Conservation (phyloP, 2,888 invertebrate species). For the Latheticus oryzae region DNA sequence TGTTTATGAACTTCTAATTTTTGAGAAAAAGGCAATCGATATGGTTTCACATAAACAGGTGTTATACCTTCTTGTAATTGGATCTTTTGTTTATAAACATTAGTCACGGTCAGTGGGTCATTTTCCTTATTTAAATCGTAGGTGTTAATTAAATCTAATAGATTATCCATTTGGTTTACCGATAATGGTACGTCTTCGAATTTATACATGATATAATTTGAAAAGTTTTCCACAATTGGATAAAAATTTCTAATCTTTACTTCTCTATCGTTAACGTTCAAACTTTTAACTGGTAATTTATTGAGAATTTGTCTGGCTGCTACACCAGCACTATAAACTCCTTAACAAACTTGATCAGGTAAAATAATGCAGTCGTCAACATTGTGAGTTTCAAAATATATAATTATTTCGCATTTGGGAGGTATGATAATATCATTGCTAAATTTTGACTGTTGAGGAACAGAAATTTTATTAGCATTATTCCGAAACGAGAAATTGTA, state of each 20-base stretch:
- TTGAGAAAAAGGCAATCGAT: constrained; percentile 47
- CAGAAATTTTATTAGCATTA: not conserved
- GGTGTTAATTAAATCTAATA: constrained; percentile 40
- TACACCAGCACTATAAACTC: no score
- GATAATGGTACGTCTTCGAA: constrained; percentile 11
- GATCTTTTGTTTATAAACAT: constrained; percentile 47
- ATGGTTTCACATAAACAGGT: constrained; percentile 46
- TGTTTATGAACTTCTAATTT: constrained; percentile 46
- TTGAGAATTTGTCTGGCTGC: no score
- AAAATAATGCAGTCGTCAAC: constrained; percentile 29
- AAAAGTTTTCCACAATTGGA: constrained; percentile 31
- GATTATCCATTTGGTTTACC: constrained; percentile 35
- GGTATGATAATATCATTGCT: constrained; percentile 16
- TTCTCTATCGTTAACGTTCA: no score
- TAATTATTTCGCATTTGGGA: constrained; percentile 31
- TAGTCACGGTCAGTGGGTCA: constrained; percentile 45
- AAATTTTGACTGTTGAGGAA: constrained; percentile 29
- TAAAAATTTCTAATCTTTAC: constrained; percentile 44
- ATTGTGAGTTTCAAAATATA: constrained; percentile 8
- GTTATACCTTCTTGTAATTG: constrained; percentile 37
- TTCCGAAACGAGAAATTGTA: constrained; percentile 18
- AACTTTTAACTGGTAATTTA: no score
- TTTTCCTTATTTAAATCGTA: constrained; percentile 39
- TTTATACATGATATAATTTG: no score
- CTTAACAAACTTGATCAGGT: no score